Evolutionary conservation across 2,113 vertebrate species (phyloP), one percentile per base, ranked within the genome.

Genomic region (Strix uralensis): DNA sequence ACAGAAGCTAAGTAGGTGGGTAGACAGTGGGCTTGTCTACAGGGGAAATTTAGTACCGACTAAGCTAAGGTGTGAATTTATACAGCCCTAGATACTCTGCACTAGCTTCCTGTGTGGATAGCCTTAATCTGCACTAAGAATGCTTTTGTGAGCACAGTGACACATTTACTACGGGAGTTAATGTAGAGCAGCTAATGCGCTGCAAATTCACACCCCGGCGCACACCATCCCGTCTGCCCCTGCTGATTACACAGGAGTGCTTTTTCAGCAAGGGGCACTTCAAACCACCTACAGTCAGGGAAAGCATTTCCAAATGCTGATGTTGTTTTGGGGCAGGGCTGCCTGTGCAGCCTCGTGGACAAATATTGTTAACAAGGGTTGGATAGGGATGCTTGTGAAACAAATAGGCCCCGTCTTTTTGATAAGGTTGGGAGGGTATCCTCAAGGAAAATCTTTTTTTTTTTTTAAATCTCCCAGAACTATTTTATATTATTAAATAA

Each of bases 151-250:
- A 95, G 71, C 90, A 85, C 90, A 87, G 65, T 71, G 96, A 89
- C 94, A 92, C 93, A 66, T 96, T 93, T 91, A 91, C 84, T 95
- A 5, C 18, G 2, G 54, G 92, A 92, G 84, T 87, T 96, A 95
- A 94, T 29, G 63, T 42, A 44, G 85, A 93, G 78, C 92, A 93
- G 85, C 81, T 92, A 95, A 96, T 65, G 81, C 0, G 0, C 85
- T 94, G 88, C 46, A 3, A 95, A 96, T 95, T 93, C 92, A 88
- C 92, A 90, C 73, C 78, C 81, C 0, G 3, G 42, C 0, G 0
- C 82, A 59, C 52, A 17, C 29, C 26, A 13, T 10, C 52, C 34
- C 26, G n/a, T 75, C 86, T 52, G 46, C 62, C 70, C 51, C 74
- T 32, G 89, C 77, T 70, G 65, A 54, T 36, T 62, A 20, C 34